phyloP scores from a whole-genome alignment of 2,113 vertebrate genomes.

The Periophthalmus modestus region DNA sequence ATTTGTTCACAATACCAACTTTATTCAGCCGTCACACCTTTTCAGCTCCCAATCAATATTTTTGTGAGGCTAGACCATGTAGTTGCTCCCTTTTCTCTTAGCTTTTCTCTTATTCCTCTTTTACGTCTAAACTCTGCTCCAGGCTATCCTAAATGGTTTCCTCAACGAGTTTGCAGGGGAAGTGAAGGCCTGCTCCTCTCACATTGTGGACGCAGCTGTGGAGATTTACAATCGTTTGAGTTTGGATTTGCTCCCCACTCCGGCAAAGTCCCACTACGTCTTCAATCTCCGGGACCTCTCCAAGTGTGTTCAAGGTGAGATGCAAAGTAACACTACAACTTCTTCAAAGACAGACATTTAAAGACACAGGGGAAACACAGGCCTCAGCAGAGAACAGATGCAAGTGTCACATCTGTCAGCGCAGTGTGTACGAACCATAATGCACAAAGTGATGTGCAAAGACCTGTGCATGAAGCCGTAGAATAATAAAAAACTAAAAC shows the following conservation, averaged over 20 bases:
- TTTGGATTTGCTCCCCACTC: conserved; percentile 87
- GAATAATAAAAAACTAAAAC: neutral
- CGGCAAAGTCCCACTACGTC: conserved; percentile 88
- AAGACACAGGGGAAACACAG: neutral
- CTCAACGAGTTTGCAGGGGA: conserved; percentile 78
- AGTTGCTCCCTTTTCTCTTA: neutral
- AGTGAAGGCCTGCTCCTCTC: conserved; percentile 77
- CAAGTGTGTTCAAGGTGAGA: conserved; percentile 86
- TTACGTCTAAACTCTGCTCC: conserved; percentile 14
- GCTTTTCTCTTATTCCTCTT: neutral
- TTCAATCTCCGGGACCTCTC: conserved; percentile 89
- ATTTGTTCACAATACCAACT: neutral
- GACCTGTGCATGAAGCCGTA: neutral
- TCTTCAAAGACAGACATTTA: conserved; percentile 3
- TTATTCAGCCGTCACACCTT: neutral
- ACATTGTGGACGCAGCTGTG: conserved; percentile 84
- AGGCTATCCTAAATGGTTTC: conserved; percentile 86
- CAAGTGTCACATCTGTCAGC: neutral
- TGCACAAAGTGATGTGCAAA: neutral
- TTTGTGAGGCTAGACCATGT: neutral
- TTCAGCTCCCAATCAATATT: conserved; percentile 7
- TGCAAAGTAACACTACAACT: neutral
- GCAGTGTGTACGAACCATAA: neutral
- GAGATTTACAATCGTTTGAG: conserved; percentile 88
- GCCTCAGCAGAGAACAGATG: neutral